These are phyloP conservation scores for Drosophila picticornis DNA, from an alignment of 2,888 invertebrate species.

Conservation along the genomic window DNA sequence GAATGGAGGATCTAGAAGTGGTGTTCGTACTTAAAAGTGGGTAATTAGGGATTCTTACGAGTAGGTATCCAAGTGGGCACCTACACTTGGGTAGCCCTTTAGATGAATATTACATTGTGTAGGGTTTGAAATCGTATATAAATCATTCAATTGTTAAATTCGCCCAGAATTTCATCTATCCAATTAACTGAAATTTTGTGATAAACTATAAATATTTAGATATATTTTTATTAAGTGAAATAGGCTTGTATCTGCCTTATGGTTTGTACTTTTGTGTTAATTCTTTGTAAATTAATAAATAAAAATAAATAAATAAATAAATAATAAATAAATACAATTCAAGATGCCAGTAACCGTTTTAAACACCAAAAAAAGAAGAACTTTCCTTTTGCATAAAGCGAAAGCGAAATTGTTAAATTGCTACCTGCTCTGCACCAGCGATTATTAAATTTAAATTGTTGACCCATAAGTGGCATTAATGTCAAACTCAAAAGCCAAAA, in stretches of 20 bases:
- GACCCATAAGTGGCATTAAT: neutral
- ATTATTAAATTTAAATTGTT: neutral
- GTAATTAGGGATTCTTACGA: too few species aligned
- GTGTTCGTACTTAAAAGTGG: neutral
- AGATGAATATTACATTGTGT: too few species aligned
- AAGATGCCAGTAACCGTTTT: neutral
- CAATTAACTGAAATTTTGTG: too few species aligned
- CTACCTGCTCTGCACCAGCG: too few species aligned
- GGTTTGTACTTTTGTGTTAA: neutral
- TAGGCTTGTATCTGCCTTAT: too few species aligned
- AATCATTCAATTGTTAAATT: too few species aligned
- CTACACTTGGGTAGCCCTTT: too few species aligned
- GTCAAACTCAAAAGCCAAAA: slow-evolving; percentile 8
- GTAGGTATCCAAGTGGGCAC: too few species aligned
- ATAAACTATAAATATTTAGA: too few species aligned
- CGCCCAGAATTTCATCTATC: too few species aligned
- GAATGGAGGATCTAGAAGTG: neutral
- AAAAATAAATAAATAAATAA: neutral
- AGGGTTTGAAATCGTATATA: too few species aligned
- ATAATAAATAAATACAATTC: neutral
- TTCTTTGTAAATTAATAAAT: neutral
- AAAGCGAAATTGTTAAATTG: neutral
- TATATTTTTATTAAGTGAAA: too few species aligned
- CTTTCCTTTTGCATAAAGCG: neutral
- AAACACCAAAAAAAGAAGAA: neutral